These are phyloP conservation scores for Jaculus jaculus DNA, from an alignment of 2,113 vertebrate species.

Conservation along the genomic window DNA sequence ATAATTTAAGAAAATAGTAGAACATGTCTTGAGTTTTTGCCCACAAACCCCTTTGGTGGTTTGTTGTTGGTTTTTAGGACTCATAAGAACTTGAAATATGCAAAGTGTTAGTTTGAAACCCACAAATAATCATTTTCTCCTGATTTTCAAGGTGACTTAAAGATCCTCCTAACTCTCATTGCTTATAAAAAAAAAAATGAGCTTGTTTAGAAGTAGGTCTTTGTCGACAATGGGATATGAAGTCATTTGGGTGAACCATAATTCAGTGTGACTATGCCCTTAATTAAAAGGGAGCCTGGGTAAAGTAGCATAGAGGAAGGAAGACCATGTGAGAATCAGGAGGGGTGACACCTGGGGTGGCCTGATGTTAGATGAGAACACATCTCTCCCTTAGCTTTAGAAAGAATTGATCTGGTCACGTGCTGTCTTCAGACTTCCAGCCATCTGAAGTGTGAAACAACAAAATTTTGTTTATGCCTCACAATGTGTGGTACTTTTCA, in stretches of 20 bases:
- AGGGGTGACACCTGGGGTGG: not conserved
- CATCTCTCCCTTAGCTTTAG: too few species aligned
- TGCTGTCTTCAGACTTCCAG: not conserved
- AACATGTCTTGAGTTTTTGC: not conserved
- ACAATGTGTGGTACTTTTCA: not conserved
- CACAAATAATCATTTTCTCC: not conserved
- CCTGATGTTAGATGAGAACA: too few species aligned
- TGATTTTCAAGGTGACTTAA: not conserved
- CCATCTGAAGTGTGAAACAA: not conserved
- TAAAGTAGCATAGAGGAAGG: not conserved
- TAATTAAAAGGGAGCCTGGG: not conserved
- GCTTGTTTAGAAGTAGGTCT: not conserved
- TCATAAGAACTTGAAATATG: not conserved
- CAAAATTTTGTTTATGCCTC: not conserved
- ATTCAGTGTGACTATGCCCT: not conserved
- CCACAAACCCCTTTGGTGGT: not conserved
- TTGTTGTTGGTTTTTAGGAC: not conserved
- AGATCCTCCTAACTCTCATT: not conserved
- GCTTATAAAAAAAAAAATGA: not conserved
- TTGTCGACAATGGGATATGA: not conserved
- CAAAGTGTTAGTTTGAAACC: not conserved
- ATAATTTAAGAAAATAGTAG: not conserved
- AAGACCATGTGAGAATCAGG: not conserved
- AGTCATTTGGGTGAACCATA: not conserved
- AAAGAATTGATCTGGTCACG: rapidly evolving